phyloP scores from a whole-genome alignment of 2,888 invertebrate species.

The Melieria crassipennis region DNA sequence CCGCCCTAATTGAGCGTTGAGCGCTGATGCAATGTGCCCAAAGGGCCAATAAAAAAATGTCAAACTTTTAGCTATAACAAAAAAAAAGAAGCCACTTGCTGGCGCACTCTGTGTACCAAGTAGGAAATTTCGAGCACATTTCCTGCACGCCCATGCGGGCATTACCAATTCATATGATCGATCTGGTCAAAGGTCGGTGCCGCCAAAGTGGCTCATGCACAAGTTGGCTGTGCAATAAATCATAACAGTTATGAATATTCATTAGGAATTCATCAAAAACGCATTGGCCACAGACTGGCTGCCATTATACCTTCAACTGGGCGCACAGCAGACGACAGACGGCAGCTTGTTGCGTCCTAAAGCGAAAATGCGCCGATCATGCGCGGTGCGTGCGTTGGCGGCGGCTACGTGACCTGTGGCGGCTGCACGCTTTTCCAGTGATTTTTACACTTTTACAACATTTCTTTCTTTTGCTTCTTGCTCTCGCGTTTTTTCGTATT shows the following conservation, averaged over 20 bases:
- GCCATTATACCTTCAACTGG: constrained; percentile 15
- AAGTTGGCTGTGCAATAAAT: constrained; percentile 6
- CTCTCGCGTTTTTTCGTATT: not conserved
- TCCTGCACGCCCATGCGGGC: not conserved
- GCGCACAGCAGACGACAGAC: constrained; percentile 15
- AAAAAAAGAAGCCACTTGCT: not conserved
- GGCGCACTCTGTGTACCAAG: not conserved
- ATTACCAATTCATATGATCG: not conserved
- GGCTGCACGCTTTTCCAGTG: not conserved
- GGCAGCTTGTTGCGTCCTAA: not conserved
- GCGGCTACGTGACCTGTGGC: not conserved
- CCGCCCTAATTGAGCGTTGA: no score
- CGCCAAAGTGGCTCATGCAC: not conserved
- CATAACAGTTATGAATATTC: constrained; percentile 7
- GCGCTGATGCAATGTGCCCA: no score
- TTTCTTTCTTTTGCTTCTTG: not conserved
- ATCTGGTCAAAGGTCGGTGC: not conserved
- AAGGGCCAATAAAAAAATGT: no score
- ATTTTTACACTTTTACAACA: not conserved
- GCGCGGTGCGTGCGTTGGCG: not conserved
- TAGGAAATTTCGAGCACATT: not conserved
- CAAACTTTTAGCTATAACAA: no score
- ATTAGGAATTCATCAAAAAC: constrained; percentile 28
- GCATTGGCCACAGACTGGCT: constrained; percentile 7
- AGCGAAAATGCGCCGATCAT: not conserved